A percentile compares a stretch with the other conserved stretches of the same genome.
phyloP scores from a whole-genome alignment of 2,797 vertebrate species.

The Erithacus rubecula region DNA sequence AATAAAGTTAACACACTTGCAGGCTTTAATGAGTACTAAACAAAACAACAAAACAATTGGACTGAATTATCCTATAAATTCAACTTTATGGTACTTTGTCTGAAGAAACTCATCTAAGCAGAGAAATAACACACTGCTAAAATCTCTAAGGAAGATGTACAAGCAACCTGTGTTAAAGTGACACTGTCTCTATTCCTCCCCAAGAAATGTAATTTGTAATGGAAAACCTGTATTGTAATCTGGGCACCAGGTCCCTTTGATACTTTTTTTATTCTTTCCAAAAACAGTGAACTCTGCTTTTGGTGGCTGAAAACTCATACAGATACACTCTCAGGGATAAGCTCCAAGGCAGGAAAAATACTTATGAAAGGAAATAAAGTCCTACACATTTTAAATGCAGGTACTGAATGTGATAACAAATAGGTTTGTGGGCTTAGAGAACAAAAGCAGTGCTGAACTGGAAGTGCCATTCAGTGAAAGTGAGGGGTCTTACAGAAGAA shows the following conservation, averaged over 20 bases:
- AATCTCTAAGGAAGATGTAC: neutral
- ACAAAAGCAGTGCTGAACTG: neutral
- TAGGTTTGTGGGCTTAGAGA: neutral
- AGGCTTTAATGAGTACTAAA: neutral
- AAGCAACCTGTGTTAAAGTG: neutral
- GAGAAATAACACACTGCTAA: neutral
- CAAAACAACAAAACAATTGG: neutral
- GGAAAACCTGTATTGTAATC: neutral
- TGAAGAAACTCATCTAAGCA: neutral
- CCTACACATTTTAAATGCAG: neutral
- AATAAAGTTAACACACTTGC: too few species aligned
- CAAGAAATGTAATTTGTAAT: neutral
- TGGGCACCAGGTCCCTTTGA: neutral
- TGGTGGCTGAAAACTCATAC: neutral
- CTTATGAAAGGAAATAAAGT: neutral
- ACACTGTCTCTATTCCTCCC: neutral
- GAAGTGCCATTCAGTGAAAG: neutral
- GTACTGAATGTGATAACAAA: neutral
- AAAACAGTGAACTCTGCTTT: fast-evolving
- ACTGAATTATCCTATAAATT: neutral
- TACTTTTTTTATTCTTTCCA: neutral
- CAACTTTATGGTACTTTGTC: neutral
- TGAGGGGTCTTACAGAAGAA: neutral
- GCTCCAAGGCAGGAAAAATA: neutral
- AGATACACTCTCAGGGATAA: neutral